Evolutionary conservation across 1,140 invertebrate genomes (phyloP), one percentile per base, ranked within the genome.

Genomic region (Rhopalosiphum maidis): DNA sequence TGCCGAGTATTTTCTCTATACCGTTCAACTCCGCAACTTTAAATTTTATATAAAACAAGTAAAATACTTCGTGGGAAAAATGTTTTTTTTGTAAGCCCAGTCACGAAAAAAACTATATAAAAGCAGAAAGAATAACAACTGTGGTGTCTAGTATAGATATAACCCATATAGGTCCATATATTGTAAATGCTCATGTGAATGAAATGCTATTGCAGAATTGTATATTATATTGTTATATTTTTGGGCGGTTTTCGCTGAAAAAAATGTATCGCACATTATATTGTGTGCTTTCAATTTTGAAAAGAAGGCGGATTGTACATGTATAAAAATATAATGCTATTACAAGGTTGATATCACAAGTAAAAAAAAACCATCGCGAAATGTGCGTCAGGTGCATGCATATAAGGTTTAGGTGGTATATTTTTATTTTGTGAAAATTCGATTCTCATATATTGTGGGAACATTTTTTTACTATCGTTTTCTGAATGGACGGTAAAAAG

Each of bases 231-330:
- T 90, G 89, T 90, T 68, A 55, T 23, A 43, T 68, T 90, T 60
- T 90, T 90, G 30, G 88, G 88, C 54, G 37, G 51, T 37, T 60
- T 88, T 90, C 51, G 37, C 11, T 6, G 37, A 60, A 90, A 90
- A 90, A 90, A 90, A 88, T 35, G n/a, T 37, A 90, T 90, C 88
- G 23, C 37, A 4, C 23, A 90, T 60, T 60, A 89, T 89, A 89
- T 48, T 23, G 18, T 48, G 43, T 90, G 41, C 60, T 90, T 68
- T 90, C 54, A 60, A 90, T 60, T 90, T 90, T 90, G 89, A 90
- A 90, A 90, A 90, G 89, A 55, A 68, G 54, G 89, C 89, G 54
- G 54, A 90, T 90, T 90, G 68, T 9, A 68, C 89, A 25, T 90
- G 23, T 43, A 60, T 21, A 30, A 55, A 35, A 90, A 60, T 90